phyloP scores from a whole-genome alignment of 2,888 invertebrate genomes.

The Troides helena region DNA sequence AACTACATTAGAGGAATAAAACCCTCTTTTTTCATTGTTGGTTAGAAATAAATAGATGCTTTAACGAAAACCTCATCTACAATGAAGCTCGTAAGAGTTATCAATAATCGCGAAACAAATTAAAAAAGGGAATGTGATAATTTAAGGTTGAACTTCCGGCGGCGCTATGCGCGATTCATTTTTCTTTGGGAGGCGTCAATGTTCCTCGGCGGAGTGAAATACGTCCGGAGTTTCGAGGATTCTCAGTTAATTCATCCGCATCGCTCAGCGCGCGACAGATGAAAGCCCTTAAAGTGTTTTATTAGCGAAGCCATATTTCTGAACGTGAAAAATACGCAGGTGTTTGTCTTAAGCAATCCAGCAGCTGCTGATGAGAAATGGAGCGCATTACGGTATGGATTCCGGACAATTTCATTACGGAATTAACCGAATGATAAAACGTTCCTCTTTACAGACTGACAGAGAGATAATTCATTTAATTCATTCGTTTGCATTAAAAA shows the following conservation, averaged over 20 bases:
- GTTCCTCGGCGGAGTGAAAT: conserved; percentile 26
- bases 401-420: conserved; percentile 14
- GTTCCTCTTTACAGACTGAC: background rate
- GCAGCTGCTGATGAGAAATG: conserved; percentile 24
- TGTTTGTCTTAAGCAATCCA: conserved; percentile 27
- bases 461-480: no score
- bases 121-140: background rate
- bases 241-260: conserved; percentile 30
- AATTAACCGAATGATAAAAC: conserved; percentile 19
- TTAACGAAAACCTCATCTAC: no score
- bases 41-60: no score
- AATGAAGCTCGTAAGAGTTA: no score
- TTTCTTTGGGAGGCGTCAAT: conserved; percentile 26
- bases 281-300: conserved; percentile 31
- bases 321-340: conserved; percentile 30
- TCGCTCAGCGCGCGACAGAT: conserved; percentile 29
- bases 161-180: background rate
- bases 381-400: no score
- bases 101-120: no score
- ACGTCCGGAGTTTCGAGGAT: conserved; percentile 28
- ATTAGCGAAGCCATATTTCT: conserved; percentile 31
- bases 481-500: no score
- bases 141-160: background rate
- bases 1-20: no score
- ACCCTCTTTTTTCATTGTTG: no score